Percentiles rank a stretch among this genome's conserved stretches.
phyloP scores from a whole-genome alignment of 2,797 vertebrate genomes.

The Coluber constrictor region DNA sequence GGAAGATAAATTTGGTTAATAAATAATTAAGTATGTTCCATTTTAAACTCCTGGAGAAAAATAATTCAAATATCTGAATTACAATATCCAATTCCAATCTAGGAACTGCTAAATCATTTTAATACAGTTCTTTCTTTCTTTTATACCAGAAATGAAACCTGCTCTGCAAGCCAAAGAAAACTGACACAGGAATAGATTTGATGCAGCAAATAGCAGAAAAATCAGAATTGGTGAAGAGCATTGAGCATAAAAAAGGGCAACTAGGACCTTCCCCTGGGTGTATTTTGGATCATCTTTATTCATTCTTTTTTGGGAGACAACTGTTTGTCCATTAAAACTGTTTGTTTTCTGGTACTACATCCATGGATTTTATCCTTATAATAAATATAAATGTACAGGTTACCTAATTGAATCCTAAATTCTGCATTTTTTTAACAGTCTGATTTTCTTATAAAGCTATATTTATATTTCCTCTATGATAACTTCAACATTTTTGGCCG shows the following conservation, averaged over 20 bases:
- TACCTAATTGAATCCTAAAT: background rate
- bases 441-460: background rate
- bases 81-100: background rate
- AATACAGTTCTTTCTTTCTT: background rate
- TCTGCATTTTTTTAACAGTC: background rate
- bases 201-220: background rate
- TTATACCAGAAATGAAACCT: slow-evolving; percentile 38
- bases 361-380: background rate
- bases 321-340: no score
- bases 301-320: background rate
- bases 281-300: background rate
- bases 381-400: background rate
- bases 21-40: background rate
- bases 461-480: background rate
- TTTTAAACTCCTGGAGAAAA: background rate
- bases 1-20: background rate
- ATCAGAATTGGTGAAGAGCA: background rate
- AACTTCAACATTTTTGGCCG: background rate
- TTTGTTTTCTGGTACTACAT: background rate
- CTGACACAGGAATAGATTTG: slow-evolving; percentile 11
- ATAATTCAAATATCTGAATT: background rate
- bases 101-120: background rate
- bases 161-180: background rate
- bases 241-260: background rate
- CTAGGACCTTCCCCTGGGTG: background rate